Base-by-base conservation (phyloP, 2,797 vertebrate genomes). In the Bryconaethiops microstoma region DNA sequence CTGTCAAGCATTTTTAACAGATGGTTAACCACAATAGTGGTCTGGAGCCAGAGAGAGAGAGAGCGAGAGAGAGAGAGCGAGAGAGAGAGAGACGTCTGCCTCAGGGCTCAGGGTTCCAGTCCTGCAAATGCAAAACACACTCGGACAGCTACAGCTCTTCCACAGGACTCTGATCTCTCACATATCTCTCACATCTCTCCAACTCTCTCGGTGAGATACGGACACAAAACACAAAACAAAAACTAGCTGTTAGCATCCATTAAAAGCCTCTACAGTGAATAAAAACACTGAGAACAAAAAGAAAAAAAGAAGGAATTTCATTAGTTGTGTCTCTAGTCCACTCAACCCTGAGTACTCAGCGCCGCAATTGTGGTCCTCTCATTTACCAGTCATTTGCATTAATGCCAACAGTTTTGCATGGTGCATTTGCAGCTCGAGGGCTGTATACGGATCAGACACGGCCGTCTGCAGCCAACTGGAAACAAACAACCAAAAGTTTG, bases 301-400 rank as follows among this genome's bases (percentile, higher is more conserved):
- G 65, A 83, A 89, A 54, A 73, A 84, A 82, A 82, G 82, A 76
- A 86, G 81, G 87, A 90, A 89, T 88, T 90, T 91, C 87, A 89
- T 93, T 93, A 93, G 89, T 88, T 84, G 79, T 52, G 21, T 69
- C 50, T 52, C 21, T 39, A 52, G 59, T 39, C 10, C 8, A 10
- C 4, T 7, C 45, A 10, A 12, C 40, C n/a, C 77, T 69, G 65
- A 84, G n/a, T 77, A 79, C 64, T 52, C 60, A 16, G 54, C 50
- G 40, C 57, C 54, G 76, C 72, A 93, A 91, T 87, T 89, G 86
- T 82, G 83, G 79, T 86, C 85, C 84, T 89, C 88, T 92, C 90
- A 91, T 91, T 90, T 88, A 80, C 69, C 84, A 86, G 78, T 75
- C 89, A 92, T 94, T 93, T 92, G 92, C 92, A 93, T 93, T 87